Percentiles rank a stretch among this genome's conserved stretches.
These are phyloP conservation scores for Drosophila dunni DNA, from an alignment of 1,140 invertebrate species.

Conservation along the genomic window DNA sequence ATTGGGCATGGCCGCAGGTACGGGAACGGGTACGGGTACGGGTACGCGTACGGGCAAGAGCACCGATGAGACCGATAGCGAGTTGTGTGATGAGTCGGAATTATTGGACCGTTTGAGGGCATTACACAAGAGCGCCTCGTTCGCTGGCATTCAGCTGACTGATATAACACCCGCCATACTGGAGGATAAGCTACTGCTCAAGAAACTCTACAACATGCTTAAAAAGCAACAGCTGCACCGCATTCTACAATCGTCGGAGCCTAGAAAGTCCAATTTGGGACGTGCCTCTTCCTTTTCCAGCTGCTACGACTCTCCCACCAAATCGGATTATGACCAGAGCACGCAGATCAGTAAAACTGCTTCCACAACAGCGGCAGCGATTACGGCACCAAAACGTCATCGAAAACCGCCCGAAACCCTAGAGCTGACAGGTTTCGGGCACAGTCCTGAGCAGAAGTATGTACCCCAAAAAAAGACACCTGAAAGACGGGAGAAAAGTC, in stretches of 20 bases:
- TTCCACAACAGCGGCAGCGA: not conserved
- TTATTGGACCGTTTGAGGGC: constrained; percentile 47
- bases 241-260: constrained; percentile 70
- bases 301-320: not conserved
- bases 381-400: constrained; percentile 15
- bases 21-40: no score
- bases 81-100: constrained; percentile 5
- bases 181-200: constrained; percentile 68
- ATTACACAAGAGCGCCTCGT: constrained; percentile 21
- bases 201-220: constrained; percentile 70
- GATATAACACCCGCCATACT: constrained; percentile 55
- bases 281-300: constrained; percentile 60
- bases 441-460: not conserved
- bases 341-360: not conserved
- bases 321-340: not conserved
- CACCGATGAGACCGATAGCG: no score
- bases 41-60: no score
- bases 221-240: constrained; percentile 78
- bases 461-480: not conserved
- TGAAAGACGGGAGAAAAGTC: constrained; percentile 16
- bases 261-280: constrained; percentile 35
- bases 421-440: not conserved
- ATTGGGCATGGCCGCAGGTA: no score
- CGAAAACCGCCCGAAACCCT: constrained; percentile 21
- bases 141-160: constrained; percentile 28